phyloP scores from a whole-genome alignment of 2,888 invertebrate species.

The Eulithis testata region DNA sequence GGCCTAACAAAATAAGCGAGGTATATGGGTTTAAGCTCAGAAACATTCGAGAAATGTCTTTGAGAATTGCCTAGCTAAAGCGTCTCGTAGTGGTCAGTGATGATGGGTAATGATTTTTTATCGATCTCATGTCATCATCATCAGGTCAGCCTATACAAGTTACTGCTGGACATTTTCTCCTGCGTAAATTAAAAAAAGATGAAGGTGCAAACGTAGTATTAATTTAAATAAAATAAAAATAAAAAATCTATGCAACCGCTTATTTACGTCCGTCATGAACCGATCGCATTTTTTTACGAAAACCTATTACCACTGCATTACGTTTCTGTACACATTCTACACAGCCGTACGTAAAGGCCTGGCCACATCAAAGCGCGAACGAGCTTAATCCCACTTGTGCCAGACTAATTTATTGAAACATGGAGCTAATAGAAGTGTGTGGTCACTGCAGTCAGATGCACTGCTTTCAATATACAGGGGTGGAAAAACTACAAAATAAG shows the following conservation, averaged over 20 bases:
- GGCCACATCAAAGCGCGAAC: constrained; percentile 27
- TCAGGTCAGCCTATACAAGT: no score
- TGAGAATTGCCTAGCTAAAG: neutral
- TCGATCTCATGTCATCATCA: no score
- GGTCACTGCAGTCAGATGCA: constrained; percentile 25
- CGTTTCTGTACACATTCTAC: neutral
- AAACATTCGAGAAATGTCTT: neutral
- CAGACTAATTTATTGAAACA: constrained; percentile 28
- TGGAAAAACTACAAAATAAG: no score
- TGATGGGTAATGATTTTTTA: no score
- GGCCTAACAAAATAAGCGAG: constrained; percentile 19
- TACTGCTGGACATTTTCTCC: no score
- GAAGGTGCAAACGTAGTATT: no score
- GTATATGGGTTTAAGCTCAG: neutral
- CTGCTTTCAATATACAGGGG: constrained; percentile 13
- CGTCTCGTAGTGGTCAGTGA: neutral
- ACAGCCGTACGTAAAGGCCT: constrained; percentile 1
- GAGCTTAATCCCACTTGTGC: constrained; percentile 11
- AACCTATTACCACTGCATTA: neutral
- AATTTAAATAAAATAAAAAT: neutral
- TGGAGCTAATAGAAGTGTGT: constrained; percentile 15
- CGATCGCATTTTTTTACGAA: neutral
- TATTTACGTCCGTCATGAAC: neutral
- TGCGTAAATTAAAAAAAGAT: no score
- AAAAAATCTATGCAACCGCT: neutral